phyloP scores from a whole-genome alignment of 2,797 vertebrate species.

The Periophthalmus magnuspinnatus region DNA sequence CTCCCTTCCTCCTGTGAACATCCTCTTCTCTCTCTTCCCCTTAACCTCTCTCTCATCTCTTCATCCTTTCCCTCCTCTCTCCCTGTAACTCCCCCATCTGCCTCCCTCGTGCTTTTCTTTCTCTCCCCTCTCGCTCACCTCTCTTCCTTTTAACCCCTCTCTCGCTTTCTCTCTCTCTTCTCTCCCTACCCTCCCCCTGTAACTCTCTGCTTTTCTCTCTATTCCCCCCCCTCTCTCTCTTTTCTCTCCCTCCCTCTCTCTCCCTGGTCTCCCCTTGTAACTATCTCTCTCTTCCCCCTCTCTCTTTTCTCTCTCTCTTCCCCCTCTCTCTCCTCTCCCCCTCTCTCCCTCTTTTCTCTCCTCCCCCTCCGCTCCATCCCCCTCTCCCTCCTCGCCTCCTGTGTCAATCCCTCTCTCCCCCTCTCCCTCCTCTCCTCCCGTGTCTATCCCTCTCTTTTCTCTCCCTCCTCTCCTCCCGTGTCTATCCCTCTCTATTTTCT shows the following conservation, averaged over 20 bases:
- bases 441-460: background rate
- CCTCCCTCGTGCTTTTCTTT: no score
- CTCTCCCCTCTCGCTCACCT: background rate
- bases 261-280: no score
- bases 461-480: background rate
- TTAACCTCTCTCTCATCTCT: no score
- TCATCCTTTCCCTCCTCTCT: no score
- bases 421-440: slow-evolving; percentile 22
- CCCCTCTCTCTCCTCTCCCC: background rate
- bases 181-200: no score
- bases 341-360: background rate
- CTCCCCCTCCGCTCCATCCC: accelerated
- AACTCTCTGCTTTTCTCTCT: no score
- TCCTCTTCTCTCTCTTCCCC: no score
- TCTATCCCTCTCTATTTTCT: slow-evolving; percentile 35
- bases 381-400: background rate
- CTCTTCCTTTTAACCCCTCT: slow-evolving; percentile 33
- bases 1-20: no score
- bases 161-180: slow-evolving; percentile 16
- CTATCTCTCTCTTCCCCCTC: background rate
- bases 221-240: no score
- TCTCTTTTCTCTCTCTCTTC: background rate
- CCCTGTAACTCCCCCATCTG: no score
- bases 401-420: no score
- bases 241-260: no score